Evolutionary conservation across 2,888 invertebrate genomes (phyloP).

Genomic region (Tetranychus truncatus): DNA sequence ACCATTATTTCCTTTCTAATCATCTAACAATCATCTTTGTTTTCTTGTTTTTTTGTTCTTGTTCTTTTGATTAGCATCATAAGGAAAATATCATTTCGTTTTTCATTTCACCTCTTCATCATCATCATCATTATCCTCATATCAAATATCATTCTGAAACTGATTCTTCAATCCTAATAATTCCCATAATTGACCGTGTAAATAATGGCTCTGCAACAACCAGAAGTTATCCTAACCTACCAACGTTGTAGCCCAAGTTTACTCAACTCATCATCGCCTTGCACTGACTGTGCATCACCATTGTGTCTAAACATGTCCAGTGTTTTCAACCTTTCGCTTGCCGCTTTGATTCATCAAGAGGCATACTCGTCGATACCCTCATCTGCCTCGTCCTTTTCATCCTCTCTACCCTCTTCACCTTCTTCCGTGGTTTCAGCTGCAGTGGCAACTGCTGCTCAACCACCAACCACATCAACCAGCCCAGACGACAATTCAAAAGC

Average conservation of each 20-base stretch:
- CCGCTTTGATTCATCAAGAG: not conserved
- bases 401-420: not conserved
- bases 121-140: no score
- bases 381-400: not conserved
- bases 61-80: no score
- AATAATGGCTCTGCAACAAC: not conserved
- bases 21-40: no score
- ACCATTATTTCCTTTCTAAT: no score
- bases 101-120: no score
- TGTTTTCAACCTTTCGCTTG: not conserved
- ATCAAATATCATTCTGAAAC: not conserved
- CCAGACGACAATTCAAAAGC: constrained; percentile 2
- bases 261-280: not conserved
- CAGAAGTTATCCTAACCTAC: not conserved
- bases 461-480: not conserved
- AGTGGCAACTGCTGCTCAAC: not conserved
- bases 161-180: not conserved
- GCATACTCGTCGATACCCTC: not conserved
- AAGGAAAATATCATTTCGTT: no score
- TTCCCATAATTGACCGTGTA: not conserved
- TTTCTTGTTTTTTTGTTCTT: no score
- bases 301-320: not conserved
- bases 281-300: not conserved
- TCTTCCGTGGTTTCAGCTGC: not conserved
- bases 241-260: not conserved